Percentiles rank a stretch among this genome's conserved stretches.
Conservation (phyloP, 2,113 vertebrate genomes). For the Smithornis capensis region DNA sequence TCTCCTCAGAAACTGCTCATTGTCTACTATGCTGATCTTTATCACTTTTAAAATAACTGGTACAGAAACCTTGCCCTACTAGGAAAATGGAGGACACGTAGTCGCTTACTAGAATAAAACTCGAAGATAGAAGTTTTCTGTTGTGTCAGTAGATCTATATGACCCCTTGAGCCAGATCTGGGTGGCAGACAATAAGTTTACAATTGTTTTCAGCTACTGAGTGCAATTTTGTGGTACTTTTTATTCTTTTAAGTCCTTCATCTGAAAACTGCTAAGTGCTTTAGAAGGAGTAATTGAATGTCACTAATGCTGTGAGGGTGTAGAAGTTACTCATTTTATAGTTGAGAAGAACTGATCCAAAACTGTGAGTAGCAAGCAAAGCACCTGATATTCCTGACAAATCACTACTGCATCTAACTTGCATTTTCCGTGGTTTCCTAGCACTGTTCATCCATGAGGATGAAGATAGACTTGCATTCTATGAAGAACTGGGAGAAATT, state of each 20-base stretch:
- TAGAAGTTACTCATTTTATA: neutral
- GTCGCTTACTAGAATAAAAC: neutral
- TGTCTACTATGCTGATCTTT: neutral
- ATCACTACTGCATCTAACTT: neutral
- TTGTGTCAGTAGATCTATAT: neutral
- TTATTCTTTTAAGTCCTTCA: neutral
- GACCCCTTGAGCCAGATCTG: neutral
- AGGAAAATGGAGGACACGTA: neutral
- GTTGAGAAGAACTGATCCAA: neutral
- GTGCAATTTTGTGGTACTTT: neutral
- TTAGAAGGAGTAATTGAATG: neutral
- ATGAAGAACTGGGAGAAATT: neutral
- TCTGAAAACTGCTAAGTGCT: neutral
- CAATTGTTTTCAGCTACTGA: neutral
- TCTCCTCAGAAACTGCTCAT: neutral
- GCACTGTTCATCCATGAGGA: neutral
- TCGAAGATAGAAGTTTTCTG: neutral
- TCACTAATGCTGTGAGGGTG: neutral
- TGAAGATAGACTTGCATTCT: neutral
- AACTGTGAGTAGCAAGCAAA: neutral
- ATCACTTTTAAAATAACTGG: neutral
- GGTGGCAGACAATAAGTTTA: neutral
- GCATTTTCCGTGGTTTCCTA: neutral
- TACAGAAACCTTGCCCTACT: neutral
- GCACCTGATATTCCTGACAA: neutral